A percentile compares a stretch with the other conserved stretches of the same genome.
phyloP scores from a whole-genome alignment of 2,888 invertebrate species.

The Gymnoscelis rufifasciata region DNA sequence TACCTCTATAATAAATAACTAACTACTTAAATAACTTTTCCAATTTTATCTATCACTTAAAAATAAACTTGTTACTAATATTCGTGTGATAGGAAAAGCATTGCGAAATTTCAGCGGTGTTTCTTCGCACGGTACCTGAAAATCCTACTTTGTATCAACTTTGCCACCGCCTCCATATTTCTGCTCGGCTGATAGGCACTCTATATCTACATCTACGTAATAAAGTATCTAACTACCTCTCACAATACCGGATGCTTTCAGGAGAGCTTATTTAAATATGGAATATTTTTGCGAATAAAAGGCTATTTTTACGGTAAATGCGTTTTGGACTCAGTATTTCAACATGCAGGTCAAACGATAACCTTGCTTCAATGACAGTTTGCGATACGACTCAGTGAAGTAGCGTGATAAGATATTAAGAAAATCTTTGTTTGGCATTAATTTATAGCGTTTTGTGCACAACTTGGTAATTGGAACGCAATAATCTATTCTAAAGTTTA shows the following conservation, averaged over 20 bases:
- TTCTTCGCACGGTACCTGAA: constrained; percentile 60
- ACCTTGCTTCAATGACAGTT: constrained; percentile 9
- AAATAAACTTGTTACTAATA: too few relatives aligned
- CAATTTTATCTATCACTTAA: too few relatives aligned
- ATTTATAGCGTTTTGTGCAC: too few relatives aligned
- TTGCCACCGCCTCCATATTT: constrained; percentile 70
- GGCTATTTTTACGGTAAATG: background rate
- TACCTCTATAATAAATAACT: too few relatives aligned
- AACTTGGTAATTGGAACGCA: too few relatives aligned
- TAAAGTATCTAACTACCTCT: constrained; percentile 34
- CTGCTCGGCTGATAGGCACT: constrained; percentile 56
- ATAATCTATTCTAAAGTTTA: too few relatives aligned
- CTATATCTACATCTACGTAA: constrained; percentile 46
- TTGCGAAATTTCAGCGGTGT: constrained; percentile 26
- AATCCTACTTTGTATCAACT: constrained; percentile 73
- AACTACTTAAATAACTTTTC: too few relatives aligned
- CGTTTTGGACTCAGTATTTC: background rate
- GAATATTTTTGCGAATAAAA: constrained; percentile 7
- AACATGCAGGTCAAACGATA: constrained; percentile 8
- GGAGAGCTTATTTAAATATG: constrained; percentile 10
- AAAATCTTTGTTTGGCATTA: background rate
- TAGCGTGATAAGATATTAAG: background rate
- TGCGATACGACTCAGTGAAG: background rate
- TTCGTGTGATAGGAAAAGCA: background rate
- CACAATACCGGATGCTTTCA: constrained; percentile 23